A percentile compares a stretch with the other conserved stretches of the same genome.
These are phyloP conservation scores for Tachuris rubrigastra DNA, from an alignment of 2,113 vertebrate species.

Conservation along the genomic window DNA sequence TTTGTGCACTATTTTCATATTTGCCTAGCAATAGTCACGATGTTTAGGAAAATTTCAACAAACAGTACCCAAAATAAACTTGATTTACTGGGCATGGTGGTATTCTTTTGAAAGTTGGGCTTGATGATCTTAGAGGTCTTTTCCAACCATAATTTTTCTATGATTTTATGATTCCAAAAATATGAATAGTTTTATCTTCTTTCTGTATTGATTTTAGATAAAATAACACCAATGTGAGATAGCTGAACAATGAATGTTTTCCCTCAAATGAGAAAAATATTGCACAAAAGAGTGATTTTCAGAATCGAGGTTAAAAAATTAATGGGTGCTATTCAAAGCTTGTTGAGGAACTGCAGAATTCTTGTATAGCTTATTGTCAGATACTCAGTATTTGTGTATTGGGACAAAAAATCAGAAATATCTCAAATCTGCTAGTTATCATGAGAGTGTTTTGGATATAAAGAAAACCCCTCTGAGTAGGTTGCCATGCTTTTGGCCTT, in stretches of 20 bases:
- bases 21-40: not conserved
- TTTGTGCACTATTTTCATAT: not conserved
- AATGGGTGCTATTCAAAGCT: not conserved
- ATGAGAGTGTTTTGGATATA: not conserved
- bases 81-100: not conserved
- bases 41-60: not conserved
- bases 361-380: not conserved
- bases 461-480: not conserved
- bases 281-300: not conserved
- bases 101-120: not conserved
- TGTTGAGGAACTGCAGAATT: not conserved
- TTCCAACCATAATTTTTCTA: not conserved
- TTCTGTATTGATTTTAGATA: not conserved
- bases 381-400: not conserved
- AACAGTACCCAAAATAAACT: fast-evolving
- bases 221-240: not conserved
- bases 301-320: not conserved
- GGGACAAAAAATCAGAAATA: not conserved
- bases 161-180: not conserved
- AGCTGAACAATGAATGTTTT: not conserved
- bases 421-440: not conserved
- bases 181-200: not conserved
- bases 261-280: not conserved
- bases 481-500: not conserved
- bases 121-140: not conserved